Base-by-base conservation (phyloP, 2,113 vertebrate species). In the Callospermophilus lateralis region DNA sequence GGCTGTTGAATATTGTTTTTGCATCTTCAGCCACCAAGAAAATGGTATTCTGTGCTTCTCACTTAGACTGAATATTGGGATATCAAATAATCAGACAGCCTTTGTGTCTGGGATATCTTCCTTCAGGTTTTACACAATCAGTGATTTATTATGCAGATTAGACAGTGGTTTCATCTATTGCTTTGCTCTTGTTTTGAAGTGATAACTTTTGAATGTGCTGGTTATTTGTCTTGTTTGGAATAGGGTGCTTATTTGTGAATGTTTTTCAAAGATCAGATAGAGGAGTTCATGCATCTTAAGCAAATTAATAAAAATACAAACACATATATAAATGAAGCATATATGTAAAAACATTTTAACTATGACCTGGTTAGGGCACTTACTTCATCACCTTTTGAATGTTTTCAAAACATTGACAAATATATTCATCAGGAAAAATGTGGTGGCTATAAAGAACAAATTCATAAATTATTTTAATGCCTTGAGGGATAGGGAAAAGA, bases 161-260 rank as follows among this genome's bases (percentile, higher is more conserved):
- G 37, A 81, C 55, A 85, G 77, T 92, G n/a, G 78, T 10, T 63
- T 84, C 90, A 95, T 0, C 0, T 48, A 80, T 89, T 61, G 76
- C 85, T 96, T 89, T 74, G 39, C 48, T 92, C 51, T 88, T 96
- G 70, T 95, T 96, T 84, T 73, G 24, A 97, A 92, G 92, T 51
- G 96, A 93, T 95, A 96, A 94, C 77, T 88, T 97, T 97, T 95
- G 95, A 96, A 96, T 88, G 76, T 63, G 45, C 20, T 80, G 45
- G 67, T 65, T 90, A 93, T 95, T 96, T 95, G 55, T 95, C 77
- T 94, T 78, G 65, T 86, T 97, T 88, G 58, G 76, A 93, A 58
- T 63, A 88, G 32, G 45, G 42, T 90, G 67, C 61, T 95, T 88
- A 93, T 95, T 96, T 94, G 95, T 74, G 76, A 93, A 90, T 51